Evolutionary conservation across 2,888 invertebrate genomes (phyloP).

Genomic region (Cepaea hortensis): DNA sequence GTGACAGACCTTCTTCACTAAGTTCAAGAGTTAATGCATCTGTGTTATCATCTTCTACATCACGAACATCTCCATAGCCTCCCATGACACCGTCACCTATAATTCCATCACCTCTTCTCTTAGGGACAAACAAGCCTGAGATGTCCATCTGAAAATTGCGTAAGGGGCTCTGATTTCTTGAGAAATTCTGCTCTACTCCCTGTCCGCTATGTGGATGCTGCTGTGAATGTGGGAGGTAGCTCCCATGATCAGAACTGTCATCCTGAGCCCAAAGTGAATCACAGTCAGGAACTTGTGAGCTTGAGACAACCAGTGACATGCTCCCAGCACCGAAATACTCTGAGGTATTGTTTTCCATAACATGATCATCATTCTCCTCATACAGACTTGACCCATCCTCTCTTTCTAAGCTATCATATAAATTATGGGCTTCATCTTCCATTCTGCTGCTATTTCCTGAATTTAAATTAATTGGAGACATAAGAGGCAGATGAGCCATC

Average conservation of each 20-base stretch:
- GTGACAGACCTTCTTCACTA: conserved; percentile 45
- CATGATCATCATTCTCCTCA: conserved; percentile 30
- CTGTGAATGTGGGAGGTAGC: conserved; percentile 38
- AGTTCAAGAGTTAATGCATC: conserved; percentile 41
- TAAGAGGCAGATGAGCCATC: conserved; percentile 47
- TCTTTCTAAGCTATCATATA: conserved; percentile 57
- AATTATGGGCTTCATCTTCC: conserved; percentile 47
- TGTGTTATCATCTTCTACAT: conserved; percentile 33
- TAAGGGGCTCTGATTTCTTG: conserved; percentile 36
- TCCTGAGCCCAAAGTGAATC: conserved; percentile 41
- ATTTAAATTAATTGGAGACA: conserved; percentile 24
- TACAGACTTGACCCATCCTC: conserved; percentile 44
- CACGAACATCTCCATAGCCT: conserved; percentile 38
- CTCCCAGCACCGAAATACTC: conserved; percentile 39
- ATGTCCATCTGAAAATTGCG: conserved; percentile 40
- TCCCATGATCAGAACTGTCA: conserved; percentile 41
- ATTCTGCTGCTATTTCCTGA: conserved; percentile 20
- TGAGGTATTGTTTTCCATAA: conserved; percentile 30
- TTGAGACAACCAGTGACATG: conserved; percentile 19
- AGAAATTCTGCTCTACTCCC: background rate
- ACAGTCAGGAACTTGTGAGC: conserved; percentile 38
- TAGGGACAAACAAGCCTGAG: conserved; percentile 9
- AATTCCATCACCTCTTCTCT: conserved; percentile 7
- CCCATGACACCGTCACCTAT: conserved; percentile 29
- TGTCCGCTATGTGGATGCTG: conserved; percentile 10